phyloP scores from a whole-genome alignment of 2,113 vertebrate species.

The Chionodraco myersi region DNA sequence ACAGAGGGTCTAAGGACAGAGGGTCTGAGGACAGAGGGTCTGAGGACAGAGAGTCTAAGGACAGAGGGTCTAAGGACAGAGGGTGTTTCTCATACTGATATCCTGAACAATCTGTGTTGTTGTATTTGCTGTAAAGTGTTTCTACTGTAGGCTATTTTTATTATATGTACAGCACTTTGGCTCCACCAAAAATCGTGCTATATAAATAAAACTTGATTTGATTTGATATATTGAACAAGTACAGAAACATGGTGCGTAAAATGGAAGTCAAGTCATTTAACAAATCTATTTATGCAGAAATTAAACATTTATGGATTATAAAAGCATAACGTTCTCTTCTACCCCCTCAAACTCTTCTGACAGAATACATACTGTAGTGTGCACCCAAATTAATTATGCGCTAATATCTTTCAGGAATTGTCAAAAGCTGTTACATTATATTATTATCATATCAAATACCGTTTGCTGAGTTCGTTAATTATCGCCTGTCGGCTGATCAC shows the following conservation, averaged over 20 bases:
- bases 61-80: no score
- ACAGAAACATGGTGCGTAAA: neutral
- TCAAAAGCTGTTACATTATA: constrained; percentile 54
- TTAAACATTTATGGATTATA: neutral
- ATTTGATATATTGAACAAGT: neutral
- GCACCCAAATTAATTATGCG: constrained; percentile 54
- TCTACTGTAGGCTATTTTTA: no score
- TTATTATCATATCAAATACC: constrained; percentile 66
- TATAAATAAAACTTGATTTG: no score
- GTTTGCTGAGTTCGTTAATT: constrained; percentile 69
- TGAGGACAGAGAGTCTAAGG: no score
- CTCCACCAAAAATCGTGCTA: no score
- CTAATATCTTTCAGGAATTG: constrained; percentile 44
- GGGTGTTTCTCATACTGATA: no score
- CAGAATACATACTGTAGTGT: constrained; percentile 16
- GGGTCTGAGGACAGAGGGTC: no score
- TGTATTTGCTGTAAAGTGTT: no score
- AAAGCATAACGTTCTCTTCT: constrained; percentile 7
- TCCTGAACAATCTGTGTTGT: no score
- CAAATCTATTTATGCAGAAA: neutral
- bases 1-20: no score
- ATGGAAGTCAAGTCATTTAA: neutral
- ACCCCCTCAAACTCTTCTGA: constrained; percentile 13
- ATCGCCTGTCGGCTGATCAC: constrained; percentile 57
- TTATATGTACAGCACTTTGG: no score